Evolutionary conservation across 1,140 invertebrate genomes (phyloP), one percentile per base, ranked within the genome.

Genomic region (Drosophila equinoxialis): DNA sequence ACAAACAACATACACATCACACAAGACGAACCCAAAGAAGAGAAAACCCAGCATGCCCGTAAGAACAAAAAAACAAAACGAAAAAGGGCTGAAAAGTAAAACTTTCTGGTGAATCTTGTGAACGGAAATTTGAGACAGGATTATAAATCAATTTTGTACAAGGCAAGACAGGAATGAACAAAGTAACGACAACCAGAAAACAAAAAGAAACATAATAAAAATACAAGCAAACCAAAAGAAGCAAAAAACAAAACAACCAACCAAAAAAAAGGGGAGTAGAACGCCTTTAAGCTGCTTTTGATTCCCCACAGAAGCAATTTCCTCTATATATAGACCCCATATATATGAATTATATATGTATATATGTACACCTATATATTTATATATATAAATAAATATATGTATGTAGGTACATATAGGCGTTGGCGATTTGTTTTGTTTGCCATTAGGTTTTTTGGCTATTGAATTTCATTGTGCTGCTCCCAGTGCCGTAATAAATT

Each of bases 401-500:
- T 61, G 60, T 71, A 70, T 66, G 63, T 63, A 51, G 60, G 72
- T 68, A 65, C 61, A 66, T 58, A 65, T 77, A 71, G 74, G 74
- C 74, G 82, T 78, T 69, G 78, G 81, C 85, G 79, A 86, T 86
- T 86, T 86, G 83, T 87, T 86, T 85, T 86, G 83, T 77, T 87
- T 86, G 82, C 83, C 82, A 86, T 87, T 86, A 85, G 79, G 79
- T 70, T 64, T 30, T 65, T 61, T 48, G 76, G 82, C 82, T 87
- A 87, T 83, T 86, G 84, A 80, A 89, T 89, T 89, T 84, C 81
- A 89, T 89, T 89, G 84, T 87, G 68, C 76, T 87, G 83, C 78
- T 84, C 68, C 68, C 71, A 68, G 48, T 57, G 81, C 77, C 77
- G 77, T 89, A 87, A 87, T 87, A 89, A 89, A 89, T 89, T 89